Evolutionary conservation across 2,113 vertebrate genomes (phyloP).

Genomic region (Istiophorus platypterus): DNA sequence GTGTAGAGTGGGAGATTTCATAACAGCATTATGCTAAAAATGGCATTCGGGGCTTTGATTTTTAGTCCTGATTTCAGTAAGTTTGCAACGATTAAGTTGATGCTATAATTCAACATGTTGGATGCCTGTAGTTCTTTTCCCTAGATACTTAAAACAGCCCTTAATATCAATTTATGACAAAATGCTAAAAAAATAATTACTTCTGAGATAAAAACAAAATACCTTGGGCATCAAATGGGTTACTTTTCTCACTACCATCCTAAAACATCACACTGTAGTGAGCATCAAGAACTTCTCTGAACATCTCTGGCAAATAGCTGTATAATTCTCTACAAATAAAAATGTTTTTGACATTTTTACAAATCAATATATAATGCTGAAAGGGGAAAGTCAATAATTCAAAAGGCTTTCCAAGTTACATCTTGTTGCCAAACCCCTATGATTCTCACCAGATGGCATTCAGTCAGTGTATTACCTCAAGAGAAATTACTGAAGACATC

Average conservation of each 20-base stretch:
- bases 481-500: conserved; percentile 43
- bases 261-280: neutral
- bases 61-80: neutral
- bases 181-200: neutral
- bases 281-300: neutral
- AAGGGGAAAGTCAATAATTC: conserved; percentile 35
- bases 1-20: neutral
- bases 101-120: neutral
- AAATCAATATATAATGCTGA: conserved; percentile 20
- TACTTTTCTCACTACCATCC: neutral
- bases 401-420: conserved; percentile 30
- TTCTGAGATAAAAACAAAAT: neutral
- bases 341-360: conserved; percentile 8
- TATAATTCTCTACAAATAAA: neutral
- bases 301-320: neutral
- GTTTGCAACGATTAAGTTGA: neutral
- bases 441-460: conserved; percentile 49
- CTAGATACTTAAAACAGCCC: neutral
- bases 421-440: conserved; percentile 37
- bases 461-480: conserved; percentile 46
- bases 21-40: neutral
- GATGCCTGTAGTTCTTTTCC: neutral
- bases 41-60: neutral
- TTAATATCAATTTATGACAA: neutral
- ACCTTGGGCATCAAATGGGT: neutral